A percentile compares a stretch with the other conserved stretches of the same genome.
These are phyloP conservation scores for Pholis gunnellus DNA, from an alignment of 2,113 vertebrate species.

Conservation along the genomic window DNA sequence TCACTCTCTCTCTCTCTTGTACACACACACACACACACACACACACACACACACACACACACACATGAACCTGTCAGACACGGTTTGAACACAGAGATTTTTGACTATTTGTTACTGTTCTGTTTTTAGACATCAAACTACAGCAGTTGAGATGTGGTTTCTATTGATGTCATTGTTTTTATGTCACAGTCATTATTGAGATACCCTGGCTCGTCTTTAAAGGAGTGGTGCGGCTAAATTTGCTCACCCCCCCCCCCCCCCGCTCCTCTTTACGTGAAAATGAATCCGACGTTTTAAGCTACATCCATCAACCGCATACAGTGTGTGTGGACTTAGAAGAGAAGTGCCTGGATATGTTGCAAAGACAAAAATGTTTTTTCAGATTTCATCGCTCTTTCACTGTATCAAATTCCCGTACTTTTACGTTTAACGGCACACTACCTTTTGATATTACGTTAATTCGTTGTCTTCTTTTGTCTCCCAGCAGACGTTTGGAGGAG, in stretches of 20 bases:
- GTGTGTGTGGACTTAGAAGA: neutral
- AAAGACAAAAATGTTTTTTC: neutral
- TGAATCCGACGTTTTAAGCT: slow-evolving; percentile 8
- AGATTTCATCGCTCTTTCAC: neutral
- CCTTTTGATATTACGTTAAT: slow-evolving; percentile 5
- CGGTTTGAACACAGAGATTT: slow-evolving; percentile 68
- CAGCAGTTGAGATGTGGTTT: slow-evolving; percentile 67
- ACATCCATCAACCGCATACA: neutral
- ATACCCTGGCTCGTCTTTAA: slow-evolving; percentile 67
- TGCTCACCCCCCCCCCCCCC: slow-evolving; percentile 15
- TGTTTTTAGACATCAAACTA: slow-evolving; percentile 82
- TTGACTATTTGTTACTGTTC: slow-evolving; percentile 73
- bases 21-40: slow-evolving; percentile 16
- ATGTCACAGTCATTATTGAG: slow-evolving; percentile 71
- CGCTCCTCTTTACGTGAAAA: slow-evolving; percentile 27
- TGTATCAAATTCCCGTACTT: neutral
- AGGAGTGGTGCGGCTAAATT: slow-evolving; percentile 60
- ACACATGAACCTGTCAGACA: slow-evolving; percentile 72
- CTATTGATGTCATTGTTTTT: slow-evolving; percentile 75
- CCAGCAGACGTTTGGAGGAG: slow-evolving; percentile 87
- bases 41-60: slow-evolving; percentile 33
- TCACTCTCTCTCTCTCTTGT: neutral
- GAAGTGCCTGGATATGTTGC: slow-evolving; percentile 13
- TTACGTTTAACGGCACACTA: neutral
- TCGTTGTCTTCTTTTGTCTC: slow-evolving; percentile 33